Evolutionary conservation across 1,140 invertebrate species (phyloP), one percentile per base, ranked within the genome.

Genomic region (Drosophila oshimai): DNA sequence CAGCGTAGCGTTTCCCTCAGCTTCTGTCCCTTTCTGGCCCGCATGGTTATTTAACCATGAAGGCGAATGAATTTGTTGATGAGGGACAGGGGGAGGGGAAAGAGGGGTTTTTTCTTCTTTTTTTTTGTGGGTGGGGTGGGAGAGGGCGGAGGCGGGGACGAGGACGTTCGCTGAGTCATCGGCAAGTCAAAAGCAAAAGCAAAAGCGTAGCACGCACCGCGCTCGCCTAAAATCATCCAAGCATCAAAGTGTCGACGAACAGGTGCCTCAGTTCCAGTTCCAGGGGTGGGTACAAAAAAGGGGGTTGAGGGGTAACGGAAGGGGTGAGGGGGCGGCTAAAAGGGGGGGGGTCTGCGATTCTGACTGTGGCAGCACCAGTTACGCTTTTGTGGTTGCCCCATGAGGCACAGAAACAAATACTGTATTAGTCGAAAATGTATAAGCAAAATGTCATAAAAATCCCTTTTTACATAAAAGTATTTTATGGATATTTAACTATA

Each of bases 191-290:
- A 45, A 71, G 57, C 29, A 41, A 34, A 69, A 34, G 45, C 41
- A 65, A 58, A 45, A 71, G 57, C 29, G 47, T 29, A 53, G 70
- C 54, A 72, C 50, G 58, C 49, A 54, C 37, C 29, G 37, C 65
- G 54, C 26, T 60, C 81, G 79, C 79, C 64, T 74, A 84, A 84
- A 53, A 33, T 41, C 71, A 86, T 46, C 80, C 65, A 86, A 60
- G 80, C 79, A 75, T 86, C 75, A 84, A 84, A 84, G 79, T 86
- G 79, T 84, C 79, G 79, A 84, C 79, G 80, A 83, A 86, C 74
- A 77, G 72, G 74, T 60, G 68, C 51, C 31, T 46, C 42, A 26
- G 26, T 49, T 46, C 13, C 42, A 26, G 26, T 49, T 13, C 13
- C 31, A 17, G 5, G 15, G 44, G 24, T 39, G 18, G 42, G 20